Evolutionary conservation across 1,140 invertebrate genomes (phyloP).

Genomic region (Muscidifurax raptorellus): DNA sequence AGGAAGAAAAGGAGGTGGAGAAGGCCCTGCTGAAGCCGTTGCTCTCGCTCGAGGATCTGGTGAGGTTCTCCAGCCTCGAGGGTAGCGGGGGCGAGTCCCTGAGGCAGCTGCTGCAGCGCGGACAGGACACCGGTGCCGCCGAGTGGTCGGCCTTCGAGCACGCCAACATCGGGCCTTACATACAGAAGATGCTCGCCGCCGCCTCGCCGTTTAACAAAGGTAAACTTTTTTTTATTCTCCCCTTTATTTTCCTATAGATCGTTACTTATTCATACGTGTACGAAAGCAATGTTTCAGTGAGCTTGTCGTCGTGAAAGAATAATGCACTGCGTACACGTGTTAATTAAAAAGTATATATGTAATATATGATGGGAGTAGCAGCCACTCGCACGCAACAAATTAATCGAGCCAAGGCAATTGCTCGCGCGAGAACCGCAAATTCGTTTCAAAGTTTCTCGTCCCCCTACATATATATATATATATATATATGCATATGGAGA

Average conservation of each 20-base stretch:
- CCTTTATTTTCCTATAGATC: too few relatives aligned
- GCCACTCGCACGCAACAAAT: neutral
- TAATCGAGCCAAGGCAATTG: constrained; percentile 9
- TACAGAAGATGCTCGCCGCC: constrained; percentile 75
- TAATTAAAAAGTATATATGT: too few relatives aligned
- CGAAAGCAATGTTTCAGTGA: too few relatives aligned
- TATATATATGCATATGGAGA: too few relatives aligned
- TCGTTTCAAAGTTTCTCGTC: neutral
- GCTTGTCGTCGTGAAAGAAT: too few relatives aligned
- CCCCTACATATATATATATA: too few relatives aligned
- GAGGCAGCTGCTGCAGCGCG: constrained; percentile 77
- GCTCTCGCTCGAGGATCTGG: constrained; percentile 78
- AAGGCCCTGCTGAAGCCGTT: constrained; percentile 78
- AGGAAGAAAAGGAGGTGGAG: constrained; percentile 81
- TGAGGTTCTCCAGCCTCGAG: constrained; percentile 77
- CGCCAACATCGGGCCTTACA: constrained; percentile 77
- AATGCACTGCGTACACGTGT: too few relatives aligned
- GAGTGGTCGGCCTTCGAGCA: constrained; percentile 77
- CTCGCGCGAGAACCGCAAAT: neutral
- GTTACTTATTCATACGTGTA: too few relatives aligned
- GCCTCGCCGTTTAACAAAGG: constrained; percentile 71
- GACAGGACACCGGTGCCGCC: constrained; percentile 71
- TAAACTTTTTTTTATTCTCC: constrained; percentile 48
- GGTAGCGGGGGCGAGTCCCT: constrained; percentile 77
- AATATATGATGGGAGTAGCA: too few relatives aligned